Evolutionary conservation across 1,140 invertebrate genomes (phyloP).

Genomic region (Leptonema lineaticorne): DNA sequence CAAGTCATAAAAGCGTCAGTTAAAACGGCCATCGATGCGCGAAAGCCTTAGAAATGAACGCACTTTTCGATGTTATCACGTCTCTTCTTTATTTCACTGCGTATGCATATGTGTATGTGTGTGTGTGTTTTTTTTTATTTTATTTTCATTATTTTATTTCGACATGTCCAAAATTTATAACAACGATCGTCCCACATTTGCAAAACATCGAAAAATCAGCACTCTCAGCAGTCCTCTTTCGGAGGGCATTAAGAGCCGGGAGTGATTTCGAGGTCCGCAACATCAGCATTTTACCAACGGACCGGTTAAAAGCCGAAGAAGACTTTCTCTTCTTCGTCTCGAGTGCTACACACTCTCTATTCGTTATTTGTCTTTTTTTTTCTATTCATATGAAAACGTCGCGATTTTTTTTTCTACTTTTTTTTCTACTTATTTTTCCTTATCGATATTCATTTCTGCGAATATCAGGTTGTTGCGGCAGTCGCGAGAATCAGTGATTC

Average conservation of each 20-base stretch:
- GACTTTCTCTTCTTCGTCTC: conserved; percentile 6
- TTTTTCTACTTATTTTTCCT: too few relatives aligned
- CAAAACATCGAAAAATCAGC: conserved; percentile 25
- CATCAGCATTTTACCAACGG: conserved; percentile 25
- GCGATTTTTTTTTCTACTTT: too few relatives aligned
- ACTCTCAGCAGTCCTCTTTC: not conserved
- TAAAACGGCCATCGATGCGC: too few relatives aligned
- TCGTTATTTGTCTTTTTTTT: conserved; percentile 1
- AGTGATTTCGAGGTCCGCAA: conserved; percentile 24
- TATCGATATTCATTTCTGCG: not conserved
- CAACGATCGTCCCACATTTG: conserved; percentile 20
- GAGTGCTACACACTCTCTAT: conserved; percentile 10
- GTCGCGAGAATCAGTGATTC: not conserved
- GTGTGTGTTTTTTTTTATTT: too few relatives aligned
- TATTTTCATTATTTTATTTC: conserved; percentile 16
- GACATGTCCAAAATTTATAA: conserved; percentile 21
- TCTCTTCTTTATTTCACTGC: too few relatives aligned
- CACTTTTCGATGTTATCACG: too few relatives aligned
- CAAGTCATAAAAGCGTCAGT: too few relatives aligned
- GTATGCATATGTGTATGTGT: too few relatives aligned
- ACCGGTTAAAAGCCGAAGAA: conserved; percentile 1
- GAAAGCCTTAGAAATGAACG: too few relatives aligned
- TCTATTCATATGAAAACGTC: too few relatives aligned
- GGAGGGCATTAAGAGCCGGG: conserved; percentile 10
- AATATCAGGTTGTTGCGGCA: conserved; percentile 19